Evolutionary conservation across 2,888 invertebrate genomes (phyloP).

Genomic region (Nineta flava): DNA sequence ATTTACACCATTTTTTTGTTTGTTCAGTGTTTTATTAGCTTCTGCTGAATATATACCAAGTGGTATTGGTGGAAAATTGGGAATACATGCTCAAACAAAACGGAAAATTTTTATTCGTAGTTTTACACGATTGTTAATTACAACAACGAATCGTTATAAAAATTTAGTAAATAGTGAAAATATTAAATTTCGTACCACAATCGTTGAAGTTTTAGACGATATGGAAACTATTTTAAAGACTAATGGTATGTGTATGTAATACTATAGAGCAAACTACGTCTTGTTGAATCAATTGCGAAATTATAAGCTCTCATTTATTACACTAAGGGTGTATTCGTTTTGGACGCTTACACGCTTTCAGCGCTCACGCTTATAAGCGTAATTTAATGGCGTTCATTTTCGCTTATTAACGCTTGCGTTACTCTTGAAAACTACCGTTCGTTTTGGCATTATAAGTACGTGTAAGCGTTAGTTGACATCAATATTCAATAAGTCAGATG

Average conservation of each 20-base stretch:
- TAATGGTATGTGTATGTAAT: background rate
- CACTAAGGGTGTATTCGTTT: no score
- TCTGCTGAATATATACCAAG: slow-evolving; percentile 26
- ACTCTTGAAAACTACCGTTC: no score
- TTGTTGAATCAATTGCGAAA: no score
- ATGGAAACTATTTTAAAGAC: background rate
- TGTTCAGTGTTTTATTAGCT: slow-evolving; percentile 26
- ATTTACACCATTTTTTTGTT: background rate
- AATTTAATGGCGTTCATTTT: no score
- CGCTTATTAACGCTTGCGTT: no score
- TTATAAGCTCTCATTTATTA: no score
- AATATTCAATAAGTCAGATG: no score
- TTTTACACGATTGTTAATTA: slow-evolving; percentile 38
- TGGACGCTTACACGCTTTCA: no score
- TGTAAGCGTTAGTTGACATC: no score
- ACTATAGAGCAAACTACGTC: no score
- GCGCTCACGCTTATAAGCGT: no score
- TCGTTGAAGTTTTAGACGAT: background rate
- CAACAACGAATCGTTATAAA: slow-evolving; percentile 36
- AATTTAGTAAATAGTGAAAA: slow-evolving; percentile 28
- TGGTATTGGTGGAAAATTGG: slow-evolving; percentile 4
- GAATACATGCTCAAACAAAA: slow-evolving; percentile 29
- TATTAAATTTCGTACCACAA: background rate
- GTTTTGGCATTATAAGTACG: no score
- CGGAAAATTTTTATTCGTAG: slow-evolving; percentile 43